phyloP scores from a whole-genome alignment of 92 coral and sea anemone species.

The Palythoa grandiflora region DNA sequence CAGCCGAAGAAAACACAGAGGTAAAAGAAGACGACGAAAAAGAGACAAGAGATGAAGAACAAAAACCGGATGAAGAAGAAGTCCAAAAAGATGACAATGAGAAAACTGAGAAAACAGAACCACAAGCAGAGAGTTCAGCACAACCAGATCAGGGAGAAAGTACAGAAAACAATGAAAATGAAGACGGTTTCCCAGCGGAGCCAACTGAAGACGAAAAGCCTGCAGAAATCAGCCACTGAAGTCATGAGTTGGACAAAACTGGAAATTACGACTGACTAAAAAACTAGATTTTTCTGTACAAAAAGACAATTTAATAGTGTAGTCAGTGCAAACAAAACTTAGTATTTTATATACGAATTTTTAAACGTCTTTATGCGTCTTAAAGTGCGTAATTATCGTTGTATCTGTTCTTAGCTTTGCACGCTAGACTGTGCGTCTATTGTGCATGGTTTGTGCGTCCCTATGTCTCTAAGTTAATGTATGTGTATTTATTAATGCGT shows the following conservation, averaged over 20 bases:
- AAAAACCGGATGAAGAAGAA: slow-evolving; percentile 16
- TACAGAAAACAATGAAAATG: slow-evolving; percentile 27
- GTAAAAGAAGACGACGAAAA: slow-evolving; percentile 37
- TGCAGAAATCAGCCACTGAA: slow-evolving; percentile 27
- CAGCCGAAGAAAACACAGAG: slow-evolving; percentile 22
- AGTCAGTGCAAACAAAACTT: too few relatives aligned
- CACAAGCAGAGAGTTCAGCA: slow-evolving; percentile 17
- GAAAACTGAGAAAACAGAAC: slow-evolving; percentile 29
- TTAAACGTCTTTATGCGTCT: too few relatives aligned
- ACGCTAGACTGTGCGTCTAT: too few relatives aligned
- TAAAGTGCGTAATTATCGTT: too few relatives aligned
- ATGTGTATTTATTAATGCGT: too few relatives aligned
- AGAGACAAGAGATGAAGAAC: slow-evolving; percentile 29
- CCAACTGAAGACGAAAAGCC: slow-evolving; percentile 49
- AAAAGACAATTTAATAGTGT: not conserved
- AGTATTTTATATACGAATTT: too few relatives aligned
- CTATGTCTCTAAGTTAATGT: too few relatives aligned
- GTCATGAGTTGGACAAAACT: not conserved
- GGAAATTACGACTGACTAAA: not conserved
- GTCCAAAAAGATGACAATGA: slow-evolving; percentile 46
- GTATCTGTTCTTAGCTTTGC: too few relatives aligned
- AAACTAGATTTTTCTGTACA: not conserved
- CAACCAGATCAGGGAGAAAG: slow-evolving; percentile 19
- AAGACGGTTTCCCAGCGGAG: slow-evolving; percentile 29
- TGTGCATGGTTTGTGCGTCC: too few relatives aligned